Evolutionary conservation across 2,888 invertebrate species (phyloP), one percentile per base, ranked within the genome.

Genomic region (Helicoverpa assulta): DNA sequence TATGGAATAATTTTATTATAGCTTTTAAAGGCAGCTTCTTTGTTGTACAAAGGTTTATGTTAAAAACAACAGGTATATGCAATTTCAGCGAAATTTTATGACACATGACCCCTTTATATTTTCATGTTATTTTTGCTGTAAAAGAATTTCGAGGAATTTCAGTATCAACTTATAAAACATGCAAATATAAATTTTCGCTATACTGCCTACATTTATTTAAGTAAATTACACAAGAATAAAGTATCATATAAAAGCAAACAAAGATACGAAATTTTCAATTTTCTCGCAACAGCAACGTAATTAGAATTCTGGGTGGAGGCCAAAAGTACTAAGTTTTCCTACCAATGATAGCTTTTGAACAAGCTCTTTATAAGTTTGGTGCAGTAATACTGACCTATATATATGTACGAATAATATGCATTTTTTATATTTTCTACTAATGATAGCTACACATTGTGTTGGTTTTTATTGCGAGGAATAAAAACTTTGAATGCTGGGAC

Each of bases 371-470:
- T 51, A 58, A 62, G 80, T 76, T 85, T 83, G 78, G 74, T 74
- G 70, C 81, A 82, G 73, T 78, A 50, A 63, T 59, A 76, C 76
- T 82, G 85, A 86, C 87, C 86, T 74, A 85, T 85, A 81, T 74
- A 85, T 85, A 81, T 86, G 59, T 63, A 29, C 50, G 66, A 66
- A 71, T 67, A 57, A 68, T n/a, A 62, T 43, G 33, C 12, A 60
- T 16, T 55, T 70, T 76, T 76, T 59, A 80, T 76, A 53, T 75
- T 19, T 26, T 26, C 40, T 60, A 63, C 60, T 64, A 80, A 80
- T 63, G 51, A 52, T 55, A 10, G 59, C 55, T 66, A 18, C 5
- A 16, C 37, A 51, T 61, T 65, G 50, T 40, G 53, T 47, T 14
- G 5, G 37, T 70, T 37, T 59, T 18, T 40, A 52, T 18, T 16